Percentiles rank a stretch among this genome's conserved stretches.
Evolutionary conservation across 2,113 vertebrate species (phyloP).

Genomic region (Acanthochromis polyacanthus): DNA sequence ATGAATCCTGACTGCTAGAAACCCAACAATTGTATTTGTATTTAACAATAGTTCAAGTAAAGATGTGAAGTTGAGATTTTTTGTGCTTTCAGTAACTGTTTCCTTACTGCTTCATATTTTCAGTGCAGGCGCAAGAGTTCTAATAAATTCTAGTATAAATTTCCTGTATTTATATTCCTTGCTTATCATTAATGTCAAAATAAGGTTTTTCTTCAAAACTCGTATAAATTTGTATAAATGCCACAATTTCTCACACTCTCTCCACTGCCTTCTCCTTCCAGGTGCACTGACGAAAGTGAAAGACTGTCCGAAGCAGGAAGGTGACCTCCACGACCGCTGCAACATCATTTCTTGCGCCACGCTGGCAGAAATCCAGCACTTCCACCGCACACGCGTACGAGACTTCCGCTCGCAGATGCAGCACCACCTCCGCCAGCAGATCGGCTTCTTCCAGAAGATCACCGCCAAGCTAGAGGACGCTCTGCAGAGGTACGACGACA

Average conservation of each 20-base stretch:
- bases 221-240: too few relatives aligned
- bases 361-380: conserved; percentile 97
- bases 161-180: too few relatives aligned
- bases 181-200: too few relatives aligned
- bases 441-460: conserved; percentile 97
- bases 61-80: too few relatives aligned
- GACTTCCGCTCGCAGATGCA: conserved; percentile 98
- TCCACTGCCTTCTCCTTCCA: conserved; percentile 53
- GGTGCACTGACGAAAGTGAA: conserved; percentile 98
- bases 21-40: too few relatives aligned
- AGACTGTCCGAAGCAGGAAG: conserved; percentile 92
- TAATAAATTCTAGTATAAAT: too few relatives aligned
- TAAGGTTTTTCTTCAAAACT: too few relatives aligned
- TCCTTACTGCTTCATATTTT: not conserved
- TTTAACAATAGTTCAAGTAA: too few relatives aligned
- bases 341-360: conserved; percentile 98
- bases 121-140: too few relatives aligned
- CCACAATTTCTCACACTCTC: too few relatives aligned
- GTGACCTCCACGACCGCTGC: conserved; percentile 94
- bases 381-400: conserved; percentile 94
- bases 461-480: conserved; percentile 95
- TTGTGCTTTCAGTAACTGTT: too few relatives aligned
- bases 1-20: too few relatives aligned
- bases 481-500: conserved; percentile 92
- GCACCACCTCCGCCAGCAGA: conserved; percentile 96